phyloP scores from a whole-genome alignment of 2,888 invertebrate genomes.

The Erannis defoliaria region DNA sequence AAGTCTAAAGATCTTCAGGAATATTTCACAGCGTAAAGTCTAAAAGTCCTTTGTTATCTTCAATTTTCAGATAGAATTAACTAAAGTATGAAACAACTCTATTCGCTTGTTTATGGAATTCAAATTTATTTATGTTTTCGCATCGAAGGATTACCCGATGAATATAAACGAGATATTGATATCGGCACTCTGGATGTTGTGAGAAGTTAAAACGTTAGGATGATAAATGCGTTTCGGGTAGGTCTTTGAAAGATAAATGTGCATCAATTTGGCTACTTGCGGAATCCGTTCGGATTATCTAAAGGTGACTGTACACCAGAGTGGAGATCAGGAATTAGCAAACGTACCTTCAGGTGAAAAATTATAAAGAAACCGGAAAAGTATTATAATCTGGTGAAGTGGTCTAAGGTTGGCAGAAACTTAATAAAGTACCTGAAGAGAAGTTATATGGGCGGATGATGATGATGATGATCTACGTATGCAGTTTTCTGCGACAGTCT shows the following conservation, averaged over 20 bases:
- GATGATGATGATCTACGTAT: no score
- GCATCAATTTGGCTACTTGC: constrained; percentile 8
- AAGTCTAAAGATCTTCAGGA: no score
- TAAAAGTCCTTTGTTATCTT: background rate
- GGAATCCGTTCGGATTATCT: background rate
- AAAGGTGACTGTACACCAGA: background rate
- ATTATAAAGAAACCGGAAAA: no score
- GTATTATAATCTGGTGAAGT: no score
- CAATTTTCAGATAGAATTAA: background rate
- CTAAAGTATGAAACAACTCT: constrained; percentile 13
- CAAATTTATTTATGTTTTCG: constrained; percentile 57
- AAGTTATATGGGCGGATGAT: no score
- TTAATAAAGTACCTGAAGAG: no score
- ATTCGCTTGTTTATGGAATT: constrained; percentile 42
- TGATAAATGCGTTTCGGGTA: constrained; percentile 28
- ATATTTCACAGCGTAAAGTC: background rate
- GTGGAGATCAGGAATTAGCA: no score
- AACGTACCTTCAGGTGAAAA: no score
- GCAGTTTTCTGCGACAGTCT: no score
- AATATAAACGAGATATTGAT: constrained; percentile 51
- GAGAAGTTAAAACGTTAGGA: constrained; percentile 39
- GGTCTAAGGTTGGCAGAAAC: no score
- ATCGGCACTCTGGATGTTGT: constrained; percentile 40
- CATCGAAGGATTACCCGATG: constrained; percentile 53
- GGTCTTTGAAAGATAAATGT: constrained; percentile 6